These are phyloP conservation scores for Glandiceps talaboti DNA, from an alignment of 53 echinoderm and acorn worm species.

Conservation along the genomic window DNA sequence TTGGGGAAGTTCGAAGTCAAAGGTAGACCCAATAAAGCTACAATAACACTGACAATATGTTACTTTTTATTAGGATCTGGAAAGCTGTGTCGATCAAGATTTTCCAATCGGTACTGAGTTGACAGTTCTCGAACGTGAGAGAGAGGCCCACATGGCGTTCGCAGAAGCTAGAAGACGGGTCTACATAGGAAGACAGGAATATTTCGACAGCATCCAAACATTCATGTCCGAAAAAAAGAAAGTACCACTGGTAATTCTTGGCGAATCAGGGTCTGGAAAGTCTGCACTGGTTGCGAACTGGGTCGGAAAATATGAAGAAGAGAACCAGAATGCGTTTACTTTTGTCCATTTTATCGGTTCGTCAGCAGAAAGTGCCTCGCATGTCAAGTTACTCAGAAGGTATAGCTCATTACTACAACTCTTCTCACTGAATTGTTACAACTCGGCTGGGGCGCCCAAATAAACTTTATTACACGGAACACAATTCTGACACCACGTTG, in stretches of 20 bases:
- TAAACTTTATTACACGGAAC: too few species aligned
- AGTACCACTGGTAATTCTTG: constrained; percentile 54
- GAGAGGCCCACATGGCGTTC: constrained; percentile 73
- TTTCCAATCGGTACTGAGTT: constrained; percentile 80
- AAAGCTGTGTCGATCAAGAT: constrained; percentile 53
- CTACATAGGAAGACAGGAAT: constrained; percentile 66
- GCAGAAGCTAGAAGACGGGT: constrained; percentile 70
- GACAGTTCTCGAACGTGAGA: constrained; percentile 47
- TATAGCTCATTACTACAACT: too few species aligned
- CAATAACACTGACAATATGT: too few species aligned
- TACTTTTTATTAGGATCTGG: constrained; percentile 47
- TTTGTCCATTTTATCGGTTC: constrained; percentile 89
- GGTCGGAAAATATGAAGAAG: constrained; percentile 54
- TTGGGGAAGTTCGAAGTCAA: too few species aligned
- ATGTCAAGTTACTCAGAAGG: constrained; percentile 64
- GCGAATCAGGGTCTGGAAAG: constrained; percentile 81
- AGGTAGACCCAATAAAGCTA: too few species aligned
- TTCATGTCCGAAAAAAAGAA: constrained; percentile 13
- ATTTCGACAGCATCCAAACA: constrained; percentile 50
- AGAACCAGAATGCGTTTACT: constrained; percentile 47
- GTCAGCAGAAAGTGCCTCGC: constrained; percentile 76
- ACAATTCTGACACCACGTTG: too few species aligned
- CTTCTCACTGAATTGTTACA: too few species aligned
- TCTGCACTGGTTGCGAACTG: constrained; percentile 87
- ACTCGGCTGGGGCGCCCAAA: too few species aligned